A percentile compares a stretch with the other conserved stretches of the same genome.
Evolutionary conservation across 1,140 invertebrate genomes (phyloP).

Genomic region (Brachionus plicatilis): DNA sequence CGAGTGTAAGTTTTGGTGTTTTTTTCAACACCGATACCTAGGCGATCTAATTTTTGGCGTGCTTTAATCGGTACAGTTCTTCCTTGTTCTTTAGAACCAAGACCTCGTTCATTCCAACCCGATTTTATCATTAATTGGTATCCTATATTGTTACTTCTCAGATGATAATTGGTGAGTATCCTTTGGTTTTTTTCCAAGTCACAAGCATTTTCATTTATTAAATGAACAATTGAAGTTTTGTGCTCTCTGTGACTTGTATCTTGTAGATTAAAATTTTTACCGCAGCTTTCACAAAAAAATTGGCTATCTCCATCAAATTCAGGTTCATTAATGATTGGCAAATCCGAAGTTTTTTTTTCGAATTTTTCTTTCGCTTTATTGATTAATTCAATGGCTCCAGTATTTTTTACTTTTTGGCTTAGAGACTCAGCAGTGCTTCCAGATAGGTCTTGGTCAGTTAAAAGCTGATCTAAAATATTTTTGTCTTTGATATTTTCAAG

Average conservation of each 20-base stretch:
- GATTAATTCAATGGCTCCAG: neutral
- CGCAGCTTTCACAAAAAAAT: conserved; percentile 29
- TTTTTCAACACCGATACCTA: conserved; percentile 27
- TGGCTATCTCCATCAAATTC: neutral
- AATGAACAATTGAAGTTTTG: conserved; percentile 1
- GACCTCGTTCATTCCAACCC: conserved; percentile 37
- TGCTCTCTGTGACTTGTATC: neutral
- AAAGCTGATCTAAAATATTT: neutral
- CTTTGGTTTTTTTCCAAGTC: neutral
- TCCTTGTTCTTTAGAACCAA: conserved; percentile 36
- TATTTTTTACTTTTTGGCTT: neutral
- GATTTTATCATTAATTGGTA: conserved; percentile 40
- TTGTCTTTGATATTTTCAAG: neutral
- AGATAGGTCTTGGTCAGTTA: neutral
- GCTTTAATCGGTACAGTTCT: conserved; percentile 28
- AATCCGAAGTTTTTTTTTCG: neutral
- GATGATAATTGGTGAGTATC: neutral
- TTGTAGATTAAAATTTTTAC: neutral
- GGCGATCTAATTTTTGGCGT: conserved; percentile 4
- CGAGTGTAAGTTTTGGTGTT: neutral
- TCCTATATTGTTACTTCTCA: conserved; percentile 13
- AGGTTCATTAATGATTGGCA: neutral
- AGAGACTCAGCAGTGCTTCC: neutral
- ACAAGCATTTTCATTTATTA: neutral
- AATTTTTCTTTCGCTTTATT: neutral